phyloP scores from a whole-genome alignment of 2,797 vertebrate species.

The Fistularia tabacaria region DNA sequence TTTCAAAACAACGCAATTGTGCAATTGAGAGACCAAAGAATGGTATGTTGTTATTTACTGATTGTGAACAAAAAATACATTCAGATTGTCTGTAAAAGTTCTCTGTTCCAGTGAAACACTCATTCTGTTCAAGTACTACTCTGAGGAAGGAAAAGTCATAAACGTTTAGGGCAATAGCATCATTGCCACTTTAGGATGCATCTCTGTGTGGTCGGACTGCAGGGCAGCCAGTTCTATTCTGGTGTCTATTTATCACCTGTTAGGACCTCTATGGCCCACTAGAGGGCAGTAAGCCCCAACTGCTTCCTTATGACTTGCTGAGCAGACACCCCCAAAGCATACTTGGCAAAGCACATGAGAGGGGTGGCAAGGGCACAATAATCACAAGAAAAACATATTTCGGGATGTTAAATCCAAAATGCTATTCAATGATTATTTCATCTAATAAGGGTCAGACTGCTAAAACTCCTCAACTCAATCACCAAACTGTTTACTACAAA shows the following conservation, averaged over 20 bases:
- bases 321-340: slow-evolving; percentile 63
- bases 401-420: too few relatives aligned
- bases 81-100: too few relatives aligned
- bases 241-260: slow-evolving; percentile 73
- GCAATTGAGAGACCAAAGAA: too few relatives aligned
- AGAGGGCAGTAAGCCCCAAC: slow-evolving; percentile 64
- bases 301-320: slow-evolving; percentile 72
- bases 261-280: slow-evolving; percentile 67
- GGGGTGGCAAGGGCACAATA: background rate
- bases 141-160: slow-evolving; percentile 27
- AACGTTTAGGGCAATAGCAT: slow-evolving; percentile 5
- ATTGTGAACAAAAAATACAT: too few relatives aligned
- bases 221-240: slow-evolving; percentile 41
- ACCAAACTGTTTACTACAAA: too few relatives aligned
- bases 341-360: slow-evolving; percentile 36
- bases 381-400: too few relatives aligned
- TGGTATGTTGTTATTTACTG: too few relatives aligned
- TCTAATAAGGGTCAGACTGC: too few relatives aligned
- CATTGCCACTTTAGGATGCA: slow-evolving; percentile 49
- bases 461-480: too few relatives aligned
- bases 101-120: too few relatives aligned
- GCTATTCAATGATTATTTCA: too few relatives aligned
- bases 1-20: too few relatives aligned
- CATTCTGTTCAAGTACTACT: background rate
- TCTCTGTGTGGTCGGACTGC: slow-evolving; percentile 30